Evolutionary conservation across 2,888 invertebrate genomes (phyloP), one percentile per base, ranked within the genome.

Genomic region (Endomychus coccineus): DNA sequence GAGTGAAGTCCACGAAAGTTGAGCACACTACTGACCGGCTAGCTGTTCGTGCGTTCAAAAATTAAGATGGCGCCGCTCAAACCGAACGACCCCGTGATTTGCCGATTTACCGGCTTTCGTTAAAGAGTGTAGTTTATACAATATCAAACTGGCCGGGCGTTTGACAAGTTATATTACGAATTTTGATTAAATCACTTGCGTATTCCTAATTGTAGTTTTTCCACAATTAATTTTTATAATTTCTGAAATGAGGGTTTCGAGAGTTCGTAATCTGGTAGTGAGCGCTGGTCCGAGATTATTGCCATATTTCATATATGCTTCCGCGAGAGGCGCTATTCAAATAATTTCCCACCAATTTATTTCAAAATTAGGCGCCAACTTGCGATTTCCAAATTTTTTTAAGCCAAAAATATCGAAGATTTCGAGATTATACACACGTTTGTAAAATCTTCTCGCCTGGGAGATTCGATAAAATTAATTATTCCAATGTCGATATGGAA

Each of bases 11-110:
- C 71, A 71, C 70, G 71, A 71, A 67, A 62, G 71, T 73, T 73
- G 73, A 72, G 73, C 73, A 74, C 75, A 77, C 77, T 75, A 77
- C 78, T 77, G 77, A 72, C 71, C 72, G 73, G 72, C 75, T 71
- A 36, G 30, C 6, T 36, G 36, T 29, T 23, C 29, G 25, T 77
- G 73, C 72, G 79, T 82, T 82, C 79, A 78, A 81, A 81, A 80
- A 75, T 76, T 80, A 82, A 82, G 79, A 83, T 81, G 83, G 83
- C 82, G 82, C 80, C 80, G 73, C 71, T 72, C 69, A 61, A 67
- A 66, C 64, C 68, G 70, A 70, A 59, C 58, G 61, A 53, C 52
- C 52, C 58, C 61, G 67, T 62, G 56, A 60, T 62, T 64, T 59
- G 59, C 62, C 66, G 62, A 66, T 49, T 46, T 42, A 51, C 55